Conservation (phyloP, 2,797 vertebrate genomes). For the Sphenodon punctatus region DNA sequence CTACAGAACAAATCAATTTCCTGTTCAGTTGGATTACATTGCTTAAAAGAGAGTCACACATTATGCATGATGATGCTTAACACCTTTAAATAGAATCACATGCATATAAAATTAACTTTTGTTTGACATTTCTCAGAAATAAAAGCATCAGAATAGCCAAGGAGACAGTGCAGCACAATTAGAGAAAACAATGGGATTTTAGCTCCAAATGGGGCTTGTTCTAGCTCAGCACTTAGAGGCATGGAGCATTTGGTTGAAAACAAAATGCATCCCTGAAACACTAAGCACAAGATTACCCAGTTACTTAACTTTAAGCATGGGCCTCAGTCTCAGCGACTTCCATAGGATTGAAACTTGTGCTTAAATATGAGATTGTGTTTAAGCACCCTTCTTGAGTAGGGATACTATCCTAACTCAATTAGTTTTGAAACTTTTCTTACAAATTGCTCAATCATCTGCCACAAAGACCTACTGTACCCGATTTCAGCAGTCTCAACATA, state of each 20-base stretch:
- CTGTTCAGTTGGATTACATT: too few relatives aligned
- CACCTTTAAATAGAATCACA: background rate
- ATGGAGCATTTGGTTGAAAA: too few relatives aligned
- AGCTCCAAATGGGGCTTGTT: too few relatives aligned
- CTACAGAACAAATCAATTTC: constrained; percentile 78
- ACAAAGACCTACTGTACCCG: background rate
- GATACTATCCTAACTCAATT: background rate
- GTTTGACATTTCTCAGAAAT: too few relatives aligned
- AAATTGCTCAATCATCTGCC: background rate
- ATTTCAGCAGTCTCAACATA: background rate
- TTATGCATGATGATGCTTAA: too few relatives aligned
- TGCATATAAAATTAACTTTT: too few relatives aligned
- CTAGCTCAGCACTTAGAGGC: too few relatives aligned
- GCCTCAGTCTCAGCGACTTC: background rate
- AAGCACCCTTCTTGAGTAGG: background rate
- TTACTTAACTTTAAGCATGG: background rate
- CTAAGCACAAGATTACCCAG: too few relatives aligned
- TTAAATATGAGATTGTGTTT: background rate
- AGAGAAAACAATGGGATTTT: background rate
- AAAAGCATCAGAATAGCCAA: background rate
- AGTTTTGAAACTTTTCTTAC: too few relatives aligned
- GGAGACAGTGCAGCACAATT: background rate
- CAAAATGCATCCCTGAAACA: too few relatives aligned
- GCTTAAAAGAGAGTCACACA: too few relatives aligned
- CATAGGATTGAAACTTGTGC: background rate